These are phyloP conservation scores for Pluvianellus socialis DNA, from an alignment of 2,113 vertebrate genomes.

Conservation along the genomic window DNA sequence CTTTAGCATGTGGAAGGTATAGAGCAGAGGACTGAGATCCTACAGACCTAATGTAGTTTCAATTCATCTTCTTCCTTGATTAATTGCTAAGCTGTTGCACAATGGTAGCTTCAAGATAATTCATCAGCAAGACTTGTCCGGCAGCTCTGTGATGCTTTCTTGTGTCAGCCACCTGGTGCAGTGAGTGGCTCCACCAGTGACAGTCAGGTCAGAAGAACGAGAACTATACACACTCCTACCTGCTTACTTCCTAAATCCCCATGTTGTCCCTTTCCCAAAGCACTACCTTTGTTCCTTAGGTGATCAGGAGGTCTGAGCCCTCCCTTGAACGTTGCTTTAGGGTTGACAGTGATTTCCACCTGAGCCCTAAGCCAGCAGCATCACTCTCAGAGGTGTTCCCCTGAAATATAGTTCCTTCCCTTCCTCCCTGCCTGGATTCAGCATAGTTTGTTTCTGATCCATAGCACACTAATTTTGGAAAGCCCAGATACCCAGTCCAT, in stretches of 20 bases:
- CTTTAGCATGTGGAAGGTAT: conserved; percentile 5
- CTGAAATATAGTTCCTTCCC: not conserved
- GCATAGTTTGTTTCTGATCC: not conserved
- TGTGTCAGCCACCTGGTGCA: not conserved
- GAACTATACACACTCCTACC: not conserved
- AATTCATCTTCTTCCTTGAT: conserved; percentile 19
- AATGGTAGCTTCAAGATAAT: not conserved
- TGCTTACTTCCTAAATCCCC: not conserved
- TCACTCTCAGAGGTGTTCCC: not conserved
- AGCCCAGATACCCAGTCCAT: not conserved
- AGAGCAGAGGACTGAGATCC: not conserved
- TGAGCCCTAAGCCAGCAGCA: not conserved
- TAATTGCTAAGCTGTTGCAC: conserved; percentile 20
- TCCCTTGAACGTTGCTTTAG: not conserved
- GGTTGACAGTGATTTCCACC: not conserved
- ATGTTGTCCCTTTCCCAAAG: not conserved
- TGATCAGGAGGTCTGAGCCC: not conserved
- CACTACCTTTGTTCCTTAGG: not conserved
- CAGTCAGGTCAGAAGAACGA: not conserved
- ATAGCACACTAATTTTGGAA: not conserved
- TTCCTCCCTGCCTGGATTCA: not conserved
- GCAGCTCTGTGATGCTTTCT: not conserved
- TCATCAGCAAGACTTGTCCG: not conserved
- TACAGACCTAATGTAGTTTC: not conserved
- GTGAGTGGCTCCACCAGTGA: not conserved